Base-by-base conservation (phyloP, 2,797 vertebrate species). In the Sternarchorhynchus goeldii region DNA sequence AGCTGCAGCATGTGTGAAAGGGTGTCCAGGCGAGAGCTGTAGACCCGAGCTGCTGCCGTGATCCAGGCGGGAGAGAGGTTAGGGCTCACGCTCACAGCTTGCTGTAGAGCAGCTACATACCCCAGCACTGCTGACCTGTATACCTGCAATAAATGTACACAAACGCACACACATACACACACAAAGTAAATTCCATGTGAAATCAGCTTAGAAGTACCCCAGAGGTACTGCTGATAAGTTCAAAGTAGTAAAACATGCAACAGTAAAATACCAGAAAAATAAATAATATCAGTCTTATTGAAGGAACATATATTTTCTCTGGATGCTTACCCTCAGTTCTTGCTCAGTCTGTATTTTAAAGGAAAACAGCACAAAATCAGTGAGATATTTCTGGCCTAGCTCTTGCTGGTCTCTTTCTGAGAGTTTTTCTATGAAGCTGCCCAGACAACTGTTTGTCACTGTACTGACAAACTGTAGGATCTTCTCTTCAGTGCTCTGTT, bases 51-150 rank as follows among this genome's bases (percentile, higher is more conserved):
- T 4, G 90, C 89, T 32, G 90, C 91, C 76, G 53, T 65, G 29
- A 93, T 87, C 92, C 92, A 94, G 21, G 90, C 87, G n/a, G 91
- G 91, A 66, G 90, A 91, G 55, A 91, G 79, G 14, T 87, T 84
- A 21, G 75, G 4, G 10, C 1, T 5, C 2, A 80, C 76, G 0
- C 67, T 75, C 63, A 83, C 20, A 6, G 76, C 81, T 0, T 20
- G 66, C 85, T 93, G 92, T 2, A 94, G 90, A 73, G 91, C 87
- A 0, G 67, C 78, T 36, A 93, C 75, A 8, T 89, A 91, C 64
- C 90, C 84, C 79, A 79, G 56, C 81, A 89, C 0, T 18, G 90
- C 90, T 29, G 69, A 8, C 74, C 32, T 81, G 72, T 90, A 82
- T 70, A 93, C 85, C 92, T 94, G 82, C 31, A 66, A 18, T 2